Percentiles rank a stretch among this genome's conserved stretches.
These are phyloP conservation scores for Melanotaenia trifasciata DNA, from an alignment of 2,797 vertebrate species.

Conservation along the genomic window DNA sequence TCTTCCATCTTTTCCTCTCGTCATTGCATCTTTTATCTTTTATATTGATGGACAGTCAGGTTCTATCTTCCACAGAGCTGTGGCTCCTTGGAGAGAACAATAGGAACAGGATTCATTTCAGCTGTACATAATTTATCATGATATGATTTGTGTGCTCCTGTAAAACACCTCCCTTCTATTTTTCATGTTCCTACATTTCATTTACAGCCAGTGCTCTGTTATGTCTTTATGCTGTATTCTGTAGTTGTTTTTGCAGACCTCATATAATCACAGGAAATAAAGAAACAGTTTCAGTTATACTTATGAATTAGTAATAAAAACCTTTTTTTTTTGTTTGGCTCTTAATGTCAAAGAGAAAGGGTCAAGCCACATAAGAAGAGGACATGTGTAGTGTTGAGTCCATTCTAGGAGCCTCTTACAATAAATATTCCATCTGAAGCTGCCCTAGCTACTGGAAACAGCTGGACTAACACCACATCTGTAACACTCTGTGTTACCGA, in stretches of 20 bases:
- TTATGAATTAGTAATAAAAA: neutral
- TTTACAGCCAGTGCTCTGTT: conserved; percentile 11
- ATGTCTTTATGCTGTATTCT: neutral
- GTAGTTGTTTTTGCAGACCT: neutral
- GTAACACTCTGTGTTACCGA: conserved; percentile 29
- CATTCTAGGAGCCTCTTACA: conserved; percentile 53
- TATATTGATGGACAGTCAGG: conserved; percentile 25
- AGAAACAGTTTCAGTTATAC: neutral
- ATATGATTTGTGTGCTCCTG: conserved; percentile 34
- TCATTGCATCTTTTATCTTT: conserved; percentile 24
- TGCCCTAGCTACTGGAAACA: conserved; percentile 52
- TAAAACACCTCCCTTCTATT: conserved; percentile 45
- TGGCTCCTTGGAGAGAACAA: conserved; percentile 58
- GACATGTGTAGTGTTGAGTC: conserved; percentile 15
- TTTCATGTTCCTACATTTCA: conserved; percentile 18
- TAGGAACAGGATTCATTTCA: conserved; percentile 59
- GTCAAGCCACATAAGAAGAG: neutral
- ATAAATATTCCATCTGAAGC: conserved; percentile 71
- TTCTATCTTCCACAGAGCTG: conserved; percentile 30
- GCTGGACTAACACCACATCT: conserved; percentile 28
- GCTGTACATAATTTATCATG: conserved; percentile 61
- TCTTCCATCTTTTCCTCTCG: conserved; percentile 7
- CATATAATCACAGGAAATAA: neutral
- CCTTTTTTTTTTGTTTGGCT: neutral
- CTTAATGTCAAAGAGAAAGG: conserved; percentile 9